Evolutionary conservation across 1,140 invertebrate genomes (phyloP), one percentile per base, ranked within the genome.

Genomic region (Apis florea): DNA sequence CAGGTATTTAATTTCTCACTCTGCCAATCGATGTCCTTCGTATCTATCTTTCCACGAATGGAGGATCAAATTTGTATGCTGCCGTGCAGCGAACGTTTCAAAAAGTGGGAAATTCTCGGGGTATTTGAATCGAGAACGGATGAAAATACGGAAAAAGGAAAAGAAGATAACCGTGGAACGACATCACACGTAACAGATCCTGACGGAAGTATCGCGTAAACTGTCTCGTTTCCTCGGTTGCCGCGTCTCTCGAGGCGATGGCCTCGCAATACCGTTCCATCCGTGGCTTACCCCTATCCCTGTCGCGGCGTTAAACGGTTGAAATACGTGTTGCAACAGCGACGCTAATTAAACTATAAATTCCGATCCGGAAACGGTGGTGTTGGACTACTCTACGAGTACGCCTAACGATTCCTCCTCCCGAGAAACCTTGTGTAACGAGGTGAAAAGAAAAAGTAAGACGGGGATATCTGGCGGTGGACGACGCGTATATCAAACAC

Each of bases 291-390:
- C 63, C 51, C 54, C 47, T 67, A 67, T 54, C 51, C 54, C 47
- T 68, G 63, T 75, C 73, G 73, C 68, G 54, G 53, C 72, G 51
- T 31, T 58, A 51, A 67, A 75, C 56, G 71, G 19, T 17, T 68
- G 79, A 81, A 64, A 81, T 81, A 75, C 79, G 72, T 66, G 79
- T 74, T 64, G 79, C 49, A 24, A 40, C 71, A 5, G 47, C 54
- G 53, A 51, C 63, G 79, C 79, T 81, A 81, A 81, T 81, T 81
- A 81, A 81, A 81, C 79, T 75, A 81, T 81, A 81, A 81, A 81
- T 81, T 81, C 63, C 67, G 53, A 21, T 75, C 71, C 72, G 79
- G 79, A 81, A 81, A 81, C 79, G 72, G 26, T 58, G 58, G 49
- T 21, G 69, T 66, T 68, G 53, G 63, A 51, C 79, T 75, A n/a